Base-by-base conservation (phyloP, 2,797 vertebrate genomes). In the Luscinia luscinia region DNA sequence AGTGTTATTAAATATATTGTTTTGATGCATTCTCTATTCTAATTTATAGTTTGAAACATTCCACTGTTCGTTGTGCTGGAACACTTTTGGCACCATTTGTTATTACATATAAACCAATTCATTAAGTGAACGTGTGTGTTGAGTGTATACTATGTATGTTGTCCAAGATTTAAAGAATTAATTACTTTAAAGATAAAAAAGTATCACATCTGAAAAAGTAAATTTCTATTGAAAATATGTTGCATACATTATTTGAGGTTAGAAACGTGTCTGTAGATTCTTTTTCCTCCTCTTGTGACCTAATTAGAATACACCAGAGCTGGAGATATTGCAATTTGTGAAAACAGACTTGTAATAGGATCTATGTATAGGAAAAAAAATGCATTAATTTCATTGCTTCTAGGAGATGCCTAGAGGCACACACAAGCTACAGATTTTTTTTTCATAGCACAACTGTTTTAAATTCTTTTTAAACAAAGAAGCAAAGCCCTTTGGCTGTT, bases 241-340 rank as follows among this genome's bases (percentile, higher is more conserved):
- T 79, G 72, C 1, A 38, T 89, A 55, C 34, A 21, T 85, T 91
- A 41, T 6, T 75, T 76, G 54, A 84, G 55, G 36, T 92, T 90
- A 94, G 92, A 93, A 72, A 7, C 1, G 1, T 51, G 17, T 30
- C 24, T 87, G 15, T 69, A 84, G 15, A 17, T 40, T 9, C 11
- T n/a, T 78, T 75, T 23, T 43, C 52, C 52, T 40, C 26, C 9
- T 80, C 89, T 93, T 95, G 45, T 94, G 74, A 70, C 18, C n/a
- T 81, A 89, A 93, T 95, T 94, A 91, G 87, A 89, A 92, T 68
- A 72, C 14, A 40, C 70, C 73, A 68, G 51, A 79, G 6, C 32
- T 45, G 51, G 74, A 78, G 78, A 61, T 45, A 18, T 8, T 82
- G 20, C 64, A 41, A 12, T 49, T 72, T 83, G 8, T 48, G 36